Evolutionary conservation across 2,113 vertebrate species (phyloP).

Genomic region (Hippocampus guttulatus): DNA sequence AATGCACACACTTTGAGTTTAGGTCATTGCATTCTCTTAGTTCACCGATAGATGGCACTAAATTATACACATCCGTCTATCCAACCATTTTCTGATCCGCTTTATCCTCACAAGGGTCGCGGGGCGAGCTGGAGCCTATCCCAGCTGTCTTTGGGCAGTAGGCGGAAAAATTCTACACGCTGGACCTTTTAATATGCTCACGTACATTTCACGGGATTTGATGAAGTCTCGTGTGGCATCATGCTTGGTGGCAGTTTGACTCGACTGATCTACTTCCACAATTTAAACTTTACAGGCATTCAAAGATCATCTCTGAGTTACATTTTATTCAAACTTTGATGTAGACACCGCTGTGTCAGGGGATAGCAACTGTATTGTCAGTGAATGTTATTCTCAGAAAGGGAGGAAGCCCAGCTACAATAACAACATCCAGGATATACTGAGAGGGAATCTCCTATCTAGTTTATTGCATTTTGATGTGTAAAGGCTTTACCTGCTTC

Average conservation of each 20-base stretch:
- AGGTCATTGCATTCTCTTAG: too few relatives aligned
- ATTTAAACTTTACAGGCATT: background rate
- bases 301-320: background rate
- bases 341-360: background rate
- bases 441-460: slow-evolving; percentile 1
- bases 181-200: background rate
- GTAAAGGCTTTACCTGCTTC: background rate
- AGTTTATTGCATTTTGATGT: background rate
- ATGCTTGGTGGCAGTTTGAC: background rate
- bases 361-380: background rate
- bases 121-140: too few relatives aligned
- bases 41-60: too few relatives aligned
- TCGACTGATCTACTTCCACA: background rate
- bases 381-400: slow-evolving; percentile 10
- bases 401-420: slow-evolving; percentile 11
- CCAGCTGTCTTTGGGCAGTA: too few relatives aligned
- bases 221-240: background rate
- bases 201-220: background rate
- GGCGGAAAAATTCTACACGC: too few relatives aligned
- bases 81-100: too few relatives aligned
- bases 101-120: too few relatives aligned
- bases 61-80: too few relatives aligned
- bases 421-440: slow-evolving; percentile 5
- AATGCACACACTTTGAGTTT: too few relatives aligned
- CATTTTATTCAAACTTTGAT: too few relatives aligned